Evolutionary conservation across 2,113 vertebrate species (phyloP).

Genomic region (Sturnus vulgaris): DNA sequence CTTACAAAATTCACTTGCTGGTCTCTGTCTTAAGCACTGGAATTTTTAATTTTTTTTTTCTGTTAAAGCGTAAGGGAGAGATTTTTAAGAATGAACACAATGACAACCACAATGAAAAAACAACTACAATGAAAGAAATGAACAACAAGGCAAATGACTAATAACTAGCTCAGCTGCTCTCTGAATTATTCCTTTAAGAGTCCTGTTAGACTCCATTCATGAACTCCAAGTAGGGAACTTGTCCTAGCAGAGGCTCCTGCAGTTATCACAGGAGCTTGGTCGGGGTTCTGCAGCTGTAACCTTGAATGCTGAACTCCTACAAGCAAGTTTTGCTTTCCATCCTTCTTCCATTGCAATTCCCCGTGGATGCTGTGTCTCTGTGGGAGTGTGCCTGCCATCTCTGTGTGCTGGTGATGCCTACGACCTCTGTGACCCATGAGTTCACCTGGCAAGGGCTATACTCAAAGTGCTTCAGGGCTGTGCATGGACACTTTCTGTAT

Average conservation of each 20-base stretch:
- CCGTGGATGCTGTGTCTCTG: background rate
- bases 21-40: conserved; percentile 31
- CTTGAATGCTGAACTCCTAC: background rate
- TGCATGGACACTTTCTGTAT: conserved; percentile 50
- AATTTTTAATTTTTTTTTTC: background rate
- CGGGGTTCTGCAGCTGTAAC: background rate
- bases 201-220: background rate
- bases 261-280: background rate
- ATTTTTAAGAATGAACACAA: background rate
- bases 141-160: background rate
- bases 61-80: background rate
- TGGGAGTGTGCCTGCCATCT: conserved; percentile 27
- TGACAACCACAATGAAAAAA: background rate
- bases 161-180: background rate
- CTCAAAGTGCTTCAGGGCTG: conserved; percentile 42
- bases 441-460: conserved; percentile 41
- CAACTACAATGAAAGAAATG: background rate
- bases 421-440: background rate
- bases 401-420: conserved; percentile 9
- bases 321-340: background rate
- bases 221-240: background rate
- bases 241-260: background rate
- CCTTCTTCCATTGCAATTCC: background rate
- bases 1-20: conserved; percentile 45
- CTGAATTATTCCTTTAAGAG: background rate